A percentile compares a stretch with the other conserved stretches of the same genome.
These are phyloP conservation scores for Ariopsis seemanni DNA, from an alignment of 2,113 vertebrate species.

Conservation along the genomic window DNA sequence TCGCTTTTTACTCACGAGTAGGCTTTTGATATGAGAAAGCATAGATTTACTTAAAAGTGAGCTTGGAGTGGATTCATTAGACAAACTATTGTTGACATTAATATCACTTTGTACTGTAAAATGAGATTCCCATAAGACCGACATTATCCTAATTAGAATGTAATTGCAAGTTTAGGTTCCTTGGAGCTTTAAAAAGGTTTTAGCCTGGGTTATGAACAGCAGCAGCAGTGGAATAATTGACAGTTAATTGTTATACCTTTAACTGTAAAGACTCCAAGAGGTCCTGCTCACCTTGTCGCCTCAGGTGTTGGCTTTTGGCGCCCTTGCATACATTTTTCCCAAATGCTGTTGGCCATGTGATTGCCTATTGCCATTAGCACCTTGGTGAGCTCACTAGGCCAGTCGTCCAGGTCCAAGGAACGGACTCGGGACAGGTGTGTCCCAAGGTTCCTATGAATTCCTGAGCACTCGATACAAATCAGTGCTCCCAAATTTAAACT, in stretches of 20 bases:
- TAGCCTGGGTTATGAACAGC: background rate
- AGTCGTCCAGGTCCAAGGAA: conserved; percentile 93
- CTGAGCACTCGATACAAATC: conserved; percentile 97
- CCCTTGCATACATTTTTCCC: conserved; percentile 87
- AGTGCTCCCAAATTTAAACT: conserved; percentile 92
- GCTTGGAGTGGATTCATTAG: background rate
- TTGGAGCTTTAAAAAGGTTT: background rate
- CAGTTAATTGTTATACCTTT: background rate
- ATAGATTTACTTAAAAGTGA: background rate
- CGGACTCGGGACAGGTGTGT: conserved; percentile 94
- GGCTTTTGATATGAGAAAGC: background rate
- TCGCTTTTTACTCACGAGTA: background rate
- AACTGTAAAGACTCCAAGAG: background rate
- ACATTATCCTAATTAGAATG: background rate
- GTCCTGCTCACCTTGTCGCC: conserved; percentile 77
- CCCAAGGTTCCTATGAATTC: conserved; percentile 93
- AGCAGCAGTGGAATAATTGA: background rate
- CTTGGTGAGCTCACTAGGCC: conserved; percentile 90
- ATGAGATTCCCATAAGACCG: background rate
- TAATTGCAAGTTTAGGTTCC: background rate
- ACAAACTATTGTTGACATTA: background rate
- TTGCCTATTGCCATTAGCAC: conserved; percentile 93
- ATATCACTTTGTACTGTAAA: background rate
- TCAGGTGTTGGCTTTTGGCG: conserved; percentile 82
- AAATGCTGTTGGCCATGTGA: conserved; percentile 87